A percentile compares a stretch with the other conserved stretches of the same genome.
These are phyloP conservation scores for Pseudomugil tenellus DNA, from an alignment of 2,797 vertebrate genomes.

Conservation along the genomic window DNA sequence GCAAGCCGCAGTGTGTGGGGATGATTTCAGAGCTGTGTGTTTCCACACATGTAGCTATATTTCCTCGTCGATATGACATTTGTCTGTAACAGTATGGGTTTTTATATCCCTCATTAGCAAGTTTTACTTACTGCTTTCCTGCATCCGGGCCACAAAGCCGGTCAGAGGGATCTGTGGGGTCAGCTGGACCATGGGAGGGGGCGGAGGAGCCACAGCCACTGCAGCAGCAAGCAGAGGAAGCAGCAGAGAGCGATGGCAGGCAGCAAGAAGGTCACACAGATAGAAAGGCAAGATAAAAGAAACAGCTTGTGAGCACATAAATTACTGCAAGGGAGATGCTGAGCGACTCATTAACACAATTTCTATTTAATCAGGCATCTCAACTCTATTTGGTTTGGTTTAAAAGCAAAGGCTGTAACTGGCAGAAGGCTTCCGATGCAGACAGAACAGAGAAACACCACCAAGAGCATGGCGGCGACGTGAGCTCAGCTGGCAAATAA, in stretches of 20 bases:
- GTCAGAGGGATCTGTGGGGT: slow-evolving; percentile 99
- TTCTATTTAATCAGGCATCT: slow-evolving; percentile 35
- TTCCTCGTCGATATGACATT: neutral
- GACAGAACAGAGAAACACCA: slow-evolving; percentile 28
- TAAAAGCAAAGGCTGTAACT: slow-evolving; percentile 35
- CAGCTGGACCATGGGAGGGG: slow-evolving; percentile 98
- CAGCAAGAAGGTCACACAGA: slow-evolving; percentile 13
- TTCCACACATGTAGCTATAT: neutral
- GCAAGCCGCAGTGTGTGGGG: slow-evolving; percentile 31
- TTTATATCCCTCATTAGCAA: neutral
- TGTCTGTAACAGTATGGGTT: neutral
- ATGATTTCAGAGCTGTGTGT: neutral
- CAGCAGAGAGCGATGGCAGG: slow-evolving; percentile 22
- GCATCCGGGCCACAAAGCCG: slow-evolving; percentile 99
- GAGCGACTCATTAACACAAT: slow-evolving; percentile 39
- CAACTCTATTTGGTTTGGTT: slow-evolving; percentile 30
- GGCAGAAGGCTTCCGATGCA: slow-evolving; percentile 4
- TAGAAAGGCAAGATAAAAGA: slow-evolving; percentile 16
- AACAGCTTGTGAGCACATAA: slow-evolving; percentile 50
- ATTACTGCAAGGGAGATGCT: slow-evolving; percentile 44
- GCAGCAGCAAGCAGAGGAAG: slow-evolving; percentile 78
- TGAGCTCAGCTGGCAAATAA: slow-evolving; percentile 3
- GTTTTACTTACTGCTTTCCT: slow-evolving; percentile 98
- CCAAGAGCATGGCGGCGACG: slow-evolving; percentile 17
- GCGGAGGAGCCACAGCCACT: slow-evolving; percentile 97